Evolutionary conservation across 2,888 invertebrate species (phyloP).

Genomic region (Agapostemon virescens): DNA sequence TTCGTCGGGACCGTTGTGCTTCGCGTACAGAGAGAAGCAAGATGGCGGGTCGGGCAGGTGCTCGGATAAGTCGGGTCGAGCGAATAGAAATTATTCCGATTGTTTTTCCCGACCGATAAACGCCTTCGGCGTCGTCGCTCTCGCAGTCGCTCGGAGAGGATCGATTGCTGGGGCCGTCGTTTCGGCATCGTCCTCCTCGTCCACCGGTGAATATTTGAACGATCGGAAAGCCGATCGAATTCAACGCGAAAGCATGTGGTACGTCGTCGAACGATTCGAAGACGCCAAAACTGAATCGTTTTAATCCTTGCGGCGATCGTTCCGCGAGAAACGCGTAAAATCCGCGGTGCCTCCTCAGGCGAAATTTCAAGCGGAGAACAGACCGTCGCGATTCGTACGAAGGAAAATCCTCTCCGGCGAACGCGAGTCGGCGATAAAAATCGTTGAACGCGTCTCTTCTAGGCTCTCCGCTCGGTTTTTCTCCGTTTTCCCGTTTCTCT

Average conservation of each 20-base stretch:
- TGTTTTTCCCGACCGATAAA: not conserved
- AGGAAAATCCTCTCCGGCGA: not conserved
- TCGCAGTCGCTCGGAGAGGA: not conserved
- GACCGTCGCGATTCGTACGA: not conserved
- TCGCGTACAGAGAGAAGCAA: constrained; percentile 5
- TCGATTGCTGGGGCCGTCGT: not conserved
- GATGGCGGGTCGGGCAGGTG: not conserved
- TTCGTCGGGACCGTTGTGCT: constrained; percentile 17
- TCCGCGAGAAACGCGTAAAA: not conserved
- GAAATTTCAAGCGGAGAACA: not conserved
- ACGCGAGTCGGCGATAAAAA: not conserved
- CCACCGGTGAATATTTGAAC: not conserved
- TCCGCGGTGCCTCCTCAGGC: not conserved
- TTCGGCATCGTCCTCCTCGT: not conserved
- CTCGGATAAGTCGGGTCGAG: not conserved
- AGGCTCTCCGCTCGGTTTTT: too few relatives aligned
- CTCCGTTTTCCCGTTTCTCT: not conserved
- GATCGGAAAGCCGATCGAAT: too few relatives aligned
- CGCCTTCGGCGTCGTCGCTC: not conserved
- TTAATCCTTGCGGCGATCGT: not conserved
- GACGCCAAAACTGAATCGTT: too few relatives aligned
- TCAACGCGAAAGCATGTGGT: too few relatives aligned
- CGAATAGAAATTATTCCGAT: not conserved
- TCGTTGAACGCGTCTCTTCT: not conserved
- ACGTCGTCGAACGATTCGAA: too few relatives aligned